These are phyloP conservation scores for Ochotona curzoniae DNA, from an alignment of 2,113 vertebrate genomes.

Conservation along the genomic window DNA sequence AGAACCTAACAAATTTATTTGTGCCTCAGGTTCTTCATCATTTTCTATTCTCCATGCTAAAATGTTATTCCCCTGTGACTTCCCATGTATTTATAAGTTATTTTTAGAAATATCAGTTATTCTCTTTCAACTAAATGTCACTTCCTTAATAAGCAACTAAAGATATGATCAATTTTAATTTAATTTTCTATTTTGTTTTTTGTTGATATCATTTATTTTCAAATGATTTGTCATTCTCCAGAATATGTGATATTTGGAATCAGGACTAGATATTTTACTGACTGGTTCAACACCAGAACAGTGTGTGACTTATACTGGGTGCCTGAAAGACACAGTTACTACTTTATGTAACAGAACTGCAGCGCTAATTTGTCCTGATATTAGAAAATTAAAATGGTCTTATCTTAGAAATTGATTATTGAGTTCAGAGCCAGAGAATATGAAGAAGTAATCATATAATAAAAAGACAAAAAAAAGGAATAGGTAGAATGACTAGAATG, in stretches of 20 bases:
- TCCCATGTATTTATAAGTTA: background rate
- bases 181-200: background rate
- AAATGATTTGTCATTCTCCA: background rate
- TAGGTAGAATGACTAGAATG: background rate
- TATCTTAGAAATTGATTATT: background rate
- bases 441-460: background rate
- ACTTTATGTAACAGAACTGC: background rate
- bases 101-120: background rate
- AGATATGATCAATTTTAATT: background rate
- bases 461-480: background rate
- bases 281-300: background rate
- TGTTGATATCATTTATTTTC: background rate
- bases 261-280: background rate
- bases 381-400: background rate
- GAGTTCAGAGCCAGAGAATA: background rate
- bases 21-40: background rate
- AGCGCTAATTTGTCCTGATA: background rate
- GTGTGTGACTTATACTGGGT: background rate
- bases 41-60: background rate
- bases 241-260: background rate
- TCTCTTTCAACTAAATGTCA: constrained; percentile 3
- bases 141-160: background rate
- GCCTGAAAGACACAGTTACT: background rate
- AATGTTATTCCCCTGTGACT: background rate
- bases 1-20: background rate